phyloP scores from a whole-genome alignment of 2,113 vertebrate genomes.

The Tylochromis polylepis region DNA sequence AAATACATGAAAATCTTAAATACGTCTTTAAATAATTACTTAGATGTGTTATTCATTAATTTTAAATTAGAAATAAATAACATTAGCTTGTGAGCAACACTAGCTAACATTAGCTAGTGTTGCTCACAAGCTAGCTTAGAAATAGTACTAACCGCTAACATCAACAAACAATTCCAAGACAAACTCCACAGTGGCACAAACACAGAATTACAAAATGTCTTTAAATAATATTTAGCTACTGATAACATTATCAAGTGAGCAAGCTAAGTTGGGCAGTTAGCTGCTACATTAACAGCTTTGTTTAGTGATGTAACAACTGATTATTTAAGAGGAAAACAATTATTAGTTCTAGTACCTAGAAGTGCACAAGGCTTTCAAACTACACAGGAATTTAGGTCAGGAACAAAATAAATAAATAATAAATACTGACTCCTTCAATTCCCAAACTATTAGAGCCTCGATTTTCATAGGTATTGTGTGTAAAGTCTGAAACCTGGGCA shows the following conservation, averaged over 20 bases:
- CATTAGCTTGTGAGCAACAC: too few species aligned
- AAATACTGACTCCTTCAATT: not conserved
- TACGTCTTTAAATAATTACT: not conserved
- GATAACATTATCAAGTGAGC: accelerated
- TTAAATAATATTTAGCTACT: not conserved
- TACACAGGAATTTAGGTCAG: not conserved
- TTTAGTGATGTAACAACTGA: not conserved
- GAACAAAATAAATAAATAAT: not conserved
- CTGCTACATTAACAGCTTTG: not conserved
- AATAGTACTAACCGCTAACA: not conserved
- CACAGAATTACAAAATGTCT: not conserved
- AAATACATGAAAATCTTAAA: not conserved
- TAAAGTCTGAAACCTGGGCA: not conserved
- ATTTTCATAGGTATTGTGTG: not conserved
- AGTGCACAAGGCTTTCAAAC: not conserved
- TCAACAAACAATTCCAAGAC: not conserved
- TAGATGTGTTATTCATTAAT: not conserved
- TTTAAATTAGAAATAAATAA: not conserved
- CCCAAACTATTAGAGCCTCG: not conserved
- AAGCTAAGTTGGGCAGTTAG: not conserved
- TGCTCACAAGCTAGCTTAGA: too few species aligned
- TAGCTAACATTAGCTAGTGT: too few species aligned
- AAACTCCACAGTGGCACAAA: not conserved
- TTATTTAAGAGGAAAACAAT: not conserved
- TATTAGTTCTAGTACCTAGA: not conserved